phyloP scores from a whole-genome alignment of 2,888 invertebrate genomes.

The Embidobia sp. region DNA sequence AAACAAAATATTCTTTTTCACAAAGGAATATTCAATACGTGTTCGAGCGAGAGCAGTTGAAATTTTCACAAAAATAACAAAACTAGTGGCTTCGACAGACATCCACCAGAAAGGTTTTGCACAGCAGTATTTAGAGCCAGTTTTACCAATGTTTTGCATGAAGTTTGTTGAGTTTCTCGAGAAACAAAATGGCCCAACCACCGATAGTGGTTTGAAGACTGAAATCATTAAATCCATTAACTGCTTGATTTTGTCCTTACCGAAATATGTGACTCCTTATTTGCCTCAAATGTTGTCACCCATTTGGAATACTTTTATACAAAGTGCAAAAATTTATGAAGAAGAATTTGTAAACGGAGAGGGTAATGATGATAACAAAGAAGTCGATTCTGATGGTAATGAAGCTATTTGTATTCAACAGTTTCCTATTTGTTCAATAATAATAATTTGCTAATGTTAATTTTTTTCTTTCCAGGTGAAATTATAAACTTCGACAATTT shows the following conservation, averaged over 20 bases:
- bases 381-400: conserved; percentile 85
- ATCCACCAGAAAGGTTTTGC: conserved; percentile 83
- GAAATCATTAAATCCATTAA: conserved; percentile 86
- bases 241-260: conserved; percentile 84
- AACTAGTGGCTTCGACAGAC: conserved; percentile 83
- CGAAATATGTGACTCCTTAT: conserved; percentile 84
- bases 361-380: conserved; percentile 80
- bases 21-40: conserved; percentile 84
- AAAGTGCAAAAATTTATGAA: conserved; percentile 86
- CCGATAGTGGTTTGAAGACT: conserved; percentile 85
- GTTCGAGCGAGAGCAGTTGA: conserved; percentile 86
- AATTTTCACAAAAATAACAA: conserved; percentile 85
- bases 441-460: background rate
- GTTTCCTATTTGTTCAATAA: background rate
- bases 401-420: no score
- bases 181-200: conserved; percentile 82
- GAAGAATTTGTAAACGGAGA: conserved; percentile 85
- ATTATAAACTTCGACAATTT: conserved; percentile 85
- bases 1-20: no score
- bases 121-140: conserved; percentile 85
- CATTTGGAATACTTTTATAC: conserved; percentile 87
- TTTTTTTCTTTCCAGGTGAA: conserved; percentile 82
- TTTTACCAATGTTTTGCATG: conserved; percentile 86
- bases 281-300: conserved; percentile 85
- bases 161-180: conserved; percentile 84